Conservation (phyloP, 2,797 vertebrate genomes). For the Melanotaenia trifasciata region DNA sequence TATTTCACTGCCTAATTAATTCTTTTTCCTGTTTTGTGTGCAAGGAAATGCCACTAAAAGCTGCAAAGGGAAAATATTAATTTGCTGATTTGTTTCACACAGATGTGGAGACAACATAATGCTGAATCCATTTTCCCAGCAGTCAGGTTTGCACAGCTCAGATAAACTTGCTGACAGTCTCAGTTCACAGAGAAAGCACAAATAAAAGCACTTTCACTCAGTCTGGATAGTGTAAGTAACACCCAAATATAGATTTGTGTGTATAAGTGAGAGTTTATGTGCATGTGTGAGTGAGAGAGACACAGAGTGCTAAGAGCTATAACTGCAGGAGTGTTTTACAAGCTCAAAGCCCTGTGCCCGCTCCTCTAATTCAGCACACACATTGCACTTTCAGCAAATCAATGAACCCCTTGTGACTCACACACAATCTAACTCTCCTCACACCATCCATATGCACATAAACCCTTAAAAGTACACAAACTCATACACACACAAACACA, state of each 20-base stretch:
- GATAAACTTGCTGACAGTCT: slow-evolving; percentile 50
- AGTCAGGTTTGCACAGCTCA: slow-evolving; percentile 34
- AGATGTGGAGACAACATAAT: slow-evolving; percentile 19
- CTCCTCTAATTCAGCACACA: slow-evolving; percentile 80
- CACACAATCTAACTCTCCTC: slow-evolving; percentile 34
- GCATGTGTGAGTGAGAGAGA: slow-evolving; percentile 44
- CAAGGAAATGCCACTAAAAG: background rate
- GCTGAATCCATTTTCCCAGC: slow-evolving; percentile 22
- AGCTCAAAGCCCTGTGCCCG: slow-evolving; percentile 77
- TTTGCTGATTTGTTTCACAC: slow-evolving; percentile 39
- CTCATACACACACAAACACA: slow-evolving; percentile 1
- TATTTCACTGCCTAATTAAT: background rate
- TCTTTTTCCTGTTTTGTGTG: background rate
- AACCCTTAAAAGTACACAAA: slow-evolving; percentile 29
- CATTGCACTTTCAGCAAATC: slow-evolving; percentile 83
- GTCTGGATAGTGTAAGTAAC: slow-evolving; percentile 63
- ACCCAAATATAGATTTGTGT: slow-evolving; percentile 75
- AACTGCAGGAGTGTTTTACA: slow-evolving; percentile 80
- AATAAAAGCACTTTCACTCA: slow-evolving; percentile 61
- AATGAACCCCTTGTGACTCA: slow-evolving; percentile 78
- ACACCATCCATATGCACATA: slow-evolving; percentile 39
- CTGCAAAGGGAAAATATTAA: slow-evolving; percentile 26
- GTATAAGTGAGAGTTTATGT: slow-evolving; percentile 37
- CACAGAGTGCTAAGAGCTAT: slow-evolving; percentile 61
- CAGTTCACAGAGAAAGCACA: slow-evolving; percentile 59